phyloP scores from a whole-genome alignment of 2,888 invertebrate genomes.

The Myopa testacea region DNA sequence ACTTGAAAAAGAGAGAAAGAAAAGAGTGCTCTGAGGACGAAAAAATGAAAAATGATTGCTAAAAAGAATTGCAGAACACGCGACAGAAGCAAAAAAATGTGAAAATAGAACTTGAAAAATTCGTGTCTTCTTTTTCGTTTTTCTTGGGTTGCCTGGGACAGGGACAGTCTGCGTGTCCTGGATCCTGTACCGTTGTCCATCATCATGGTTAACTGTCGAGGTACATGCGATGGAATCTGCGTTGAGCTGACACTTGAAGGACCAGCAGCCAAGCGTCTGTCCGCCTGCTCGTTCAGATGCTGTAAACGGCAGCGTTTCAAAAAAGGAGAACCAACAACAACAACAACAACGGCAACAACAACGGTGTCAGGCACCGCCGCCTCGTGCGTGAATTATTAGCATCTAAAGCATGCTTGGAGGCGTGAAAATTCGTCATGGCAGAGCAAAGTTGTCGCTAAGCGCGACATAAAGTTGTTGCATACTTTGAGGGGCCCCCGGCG shows the following conservation, averaged over 20 bases:
- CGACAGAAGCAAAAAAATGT: neutral
- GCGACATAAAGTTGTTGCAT: neutral
- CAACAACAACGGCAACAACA: constrained; percentile 5
- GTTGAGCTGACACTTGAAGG: neutral
- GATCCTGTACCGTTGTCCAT: neutral
- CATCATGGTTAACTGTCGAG: neutral
- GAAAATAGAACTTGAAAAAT: neutral
- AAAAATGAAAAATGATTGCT: neutral
- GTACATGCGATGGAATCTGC: neutral
- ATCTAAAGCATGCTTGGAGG: constrained; percentile 8
- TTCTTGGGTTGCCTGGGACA: neutral
- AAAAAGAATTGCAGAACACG: neutral
- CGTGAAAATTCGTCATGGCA: neutral
- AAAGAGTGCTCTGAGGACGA: neutral
- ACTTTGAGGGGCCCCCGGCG: neutral
- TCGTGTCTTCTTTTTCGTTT: neutral
- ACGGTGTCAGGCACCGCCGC: neutral
- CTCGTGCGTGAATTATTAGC: neutral
- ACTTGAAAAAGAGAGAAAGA: neutral
- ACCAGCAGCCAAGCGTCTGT: neutral
- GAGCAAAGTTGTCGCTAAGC: neutral
- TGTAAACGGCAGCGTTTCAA: neutral
- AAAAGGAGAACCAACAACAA: neutral
- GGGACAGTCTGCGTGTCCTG: neutral
- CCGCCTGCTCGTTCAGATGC: neutral